Conservation (phyloP, 2,888 invertebrate species). For the Scaptomyza tumidula region DNA sequence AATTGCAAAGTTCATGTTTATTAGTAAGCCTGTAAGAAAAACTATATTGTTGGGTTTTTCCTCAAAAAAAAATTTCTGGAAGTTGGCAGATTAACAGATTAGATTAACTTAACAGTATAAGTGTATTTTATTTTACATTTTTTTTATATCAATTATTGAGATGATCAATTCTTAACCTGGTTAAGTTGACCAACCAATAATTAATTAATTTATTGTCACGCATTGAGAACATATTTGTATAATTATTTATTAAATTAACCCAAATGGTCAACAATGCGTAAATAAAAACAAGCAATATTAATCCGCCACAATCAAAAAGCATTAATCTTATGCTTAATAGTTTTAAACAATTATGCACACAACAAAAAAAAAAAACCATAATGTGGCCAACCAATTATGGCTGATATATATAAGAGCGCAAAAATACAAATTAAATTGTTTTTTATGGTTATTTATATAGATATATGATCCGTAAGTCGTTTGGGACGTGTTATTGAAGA, state of each 20-base stretch:
- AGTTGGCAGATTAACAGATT: too few relatives aligned
- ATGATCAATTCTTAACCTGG: neutral
- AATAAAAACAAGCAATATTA: constrained; percentile 43
- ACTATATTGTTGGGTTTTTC: too few relatives aligned
- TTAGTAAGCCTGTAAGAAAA: too few relatives aligned
- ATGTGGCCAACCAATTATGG: constrained; percentile 13
- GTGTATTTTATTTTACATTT: neutral
- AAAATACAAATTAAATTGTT: constrained; percentile 23
- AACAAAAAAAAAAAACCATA: neutral
- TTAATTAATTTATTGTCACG: constrained; percentile 26
- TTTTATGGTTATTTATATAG: constrained; percentile 6
- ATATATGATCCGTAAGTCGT: constrained; percentile 14
- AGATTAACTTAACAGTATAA: too few relatives aligned
- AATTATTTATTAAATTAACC: constrained; percentile 41
- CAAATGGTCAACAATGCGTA: constrained; percentile 2
- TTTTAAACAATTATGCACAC: constrained; percentile 47
- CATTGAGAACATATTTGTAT: constrained; percentile 35
- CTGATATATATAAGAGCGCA: constrained; percentile 18
- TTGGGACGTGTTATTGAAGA: constrained; percentile 20
- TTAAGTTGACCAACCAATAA: constrained; percentile 15
- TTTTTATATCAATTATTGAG: constrained; percentile 11
- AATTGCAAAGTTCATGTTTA: too few relatives aligned
- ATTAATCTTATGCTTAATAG: constrained; percentile 65
- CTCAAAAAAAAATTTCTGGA: too few relatives aligned
- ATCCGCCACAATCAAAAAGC: constrained; percentile 51